Base-by-base conservation (phyloP, 2,113 vertebrate genomes). In the Holacanthus passer region DNA sequence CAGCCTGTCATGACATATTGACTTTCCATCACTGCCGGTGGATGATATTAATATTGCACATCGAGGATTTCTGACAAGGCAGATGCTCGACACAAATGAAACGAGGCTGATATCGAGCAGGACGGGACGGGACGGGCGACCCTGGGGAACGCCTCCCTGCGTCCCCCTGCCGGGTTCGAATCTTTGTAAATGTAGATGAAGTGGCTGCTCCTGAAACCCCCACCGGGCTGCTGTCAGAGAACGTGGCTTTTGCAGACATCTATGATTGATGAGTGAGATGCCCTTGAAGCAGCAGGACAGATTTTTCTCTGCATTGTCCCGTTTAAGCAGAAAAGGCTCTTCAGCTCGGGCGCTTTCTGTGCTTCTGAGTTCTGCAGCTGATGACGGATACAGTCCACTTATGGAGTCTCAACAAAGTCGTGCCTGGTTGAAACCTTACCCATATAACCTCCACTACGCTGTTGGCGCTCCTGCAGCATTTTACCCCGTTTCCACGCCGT, bases 191-290 rank as follows among this genome's bases (percentile, higher is more conserved):
- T 79, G 48, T 31, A 79, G 77, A 87, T 35, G 22, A 79, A 66
- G 55, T 6, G 35, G 53, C 27, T 81, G 43, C 37, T 66, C 73
- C 60, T 4, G 6, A 83, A n/a, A 45, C 58, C 47, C 84, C 80
- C 0, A 22, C 58, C 12, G 47, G 45, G 71, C 77, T 67, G 73
- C 84, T 84, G 79, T 62, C 58, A 65, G 66, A 69, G 16, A 64
- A 35, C 13, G 19, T 7, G 3, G 60, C 62, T 73, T 78, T 90
- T 62, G 59, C 37, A 79, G 58, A 16, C 62, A 48, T 70, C 12
- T 31, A 6, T 89, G 85, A 89, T 69, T 56, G 85, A 89, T 85
- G 83, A 86, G 60, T 70, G 77, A 85, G 78, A 64, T 75, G 74
- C 50, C 72, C 76, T 76, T 58, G 37, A 24, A 74, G 68, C 74